Base-by-base conservation (phyloP, 1,140 invertebrate genomes). In the Diabrotica virgifera region DNA sequence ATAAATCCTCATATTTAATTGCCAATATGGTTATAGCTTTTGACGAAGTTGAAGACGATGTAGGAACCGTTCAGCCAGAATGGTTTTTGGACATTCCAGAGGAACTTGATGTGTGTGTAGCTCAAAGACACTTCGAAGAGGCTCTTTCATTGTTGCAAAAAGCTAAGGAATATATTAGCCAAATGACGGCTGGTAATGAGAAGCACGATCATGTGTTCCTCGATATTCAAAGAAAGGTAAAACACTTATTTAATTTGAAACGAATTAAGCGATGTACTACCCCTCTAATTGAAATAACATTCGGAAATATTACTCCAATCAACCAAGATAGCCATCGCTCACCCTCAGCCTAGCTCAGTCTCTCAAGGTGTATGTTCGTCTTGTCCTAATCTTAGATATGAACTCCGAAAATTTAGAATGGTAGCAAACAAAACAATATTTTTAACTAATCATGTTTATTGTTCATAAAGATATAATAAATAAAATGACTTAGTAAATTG, bases 91-190 rank as follows among this genome's bases (percentile, higher is more conserved):
- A 98, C 80, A 86, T 96, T 0, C 89, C 93, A 13, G 96, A 98
- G 78, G 96, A 99, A 80, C 82, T 99, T 24, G 96, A 99, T 82
- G 96, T 98, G 12, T 89, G 90, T 66, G 95, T 99, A 70, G 97
- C 96, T n/a, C 95, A 98, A 79, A 85, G 97, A 71, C 94, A 98
- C 77, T 98, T 98, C 79, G 95, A 98, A 79, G 92, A 96, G 76
- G 95, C 97, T 12, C 92, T 96, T 64, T 86, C 87, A 65, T 81
- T 97, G 7, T 87, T 98, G 59, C 87, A 93, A 69, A 90, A 88
- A 80, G 88, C 87, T 0, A 85, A 85, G 69, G 80, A 84, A 5
- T 90, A 85, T 70, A 74, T 86, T 35, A 74, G 71, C 14, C 77
- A 82, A 59, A 71, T 78, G 52, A 68, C 70, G 59, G 68, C 75